Base-by-base conservation (phyloP, 1,140 invertebrate species). In the Prorops nasuta region DNA sequence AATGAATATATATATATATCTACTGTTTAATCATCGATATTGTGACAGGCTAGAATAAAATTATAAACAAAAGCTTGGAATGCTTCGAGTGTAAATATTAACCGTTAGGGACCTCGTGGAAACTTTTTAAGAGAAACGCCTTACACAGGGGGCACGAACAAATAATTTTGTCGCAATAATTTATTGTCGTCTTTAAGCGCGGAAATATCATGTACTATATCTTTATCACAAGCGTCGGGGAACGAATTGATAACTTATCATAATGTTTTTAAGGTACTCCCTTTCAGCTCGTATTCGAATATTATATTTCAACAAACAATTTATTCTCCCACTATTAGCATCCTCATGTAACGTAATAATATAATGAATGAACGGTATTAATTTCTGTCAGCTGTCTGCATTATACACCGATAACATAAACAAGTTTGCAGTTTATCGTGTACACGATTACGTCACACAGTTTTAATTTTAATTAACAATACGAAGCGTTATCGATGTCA, bases 1-100 rank as follows among this genome's bases (percentile, higher is more conserved):
- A n/a, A n/a, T n/a, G n/a, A n/a, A 49, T 34, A 64, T 54, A 37
- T 47, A 64, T 56, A 47, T 64, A 58, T 61, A 61, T 61, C 56
- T 60, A 62, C 54, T 54, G 54, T 60, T 54, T 62, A 62, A 62
- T 60, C 40, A 38, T 52, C 57, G 50, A 10, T 42, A 58, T 60
- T 47, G 52, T 62, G 49, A 49, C 58, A 48, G 54, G 39, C 43
- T 62, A 62, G 58, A 40, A 50, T 54, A 54, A 56, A 56, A 49
- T 52, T 43, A 51, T 51, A 51, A 54, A 35, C 61, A 58, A 60
- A 57, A 56, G 58, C 58, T 62, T 60, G 45, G 51, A 61, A 56
- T 60, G 60, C 60, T 62, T 60, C 59, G 49, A 60, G 36, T 62
- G 60, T 62, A 62, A 61, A 62, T 62, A 61, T 60, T 54, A 61